Conservation (phyloP, 2,797 vertebrate species). For the Cossypha polioptera region DNA sequence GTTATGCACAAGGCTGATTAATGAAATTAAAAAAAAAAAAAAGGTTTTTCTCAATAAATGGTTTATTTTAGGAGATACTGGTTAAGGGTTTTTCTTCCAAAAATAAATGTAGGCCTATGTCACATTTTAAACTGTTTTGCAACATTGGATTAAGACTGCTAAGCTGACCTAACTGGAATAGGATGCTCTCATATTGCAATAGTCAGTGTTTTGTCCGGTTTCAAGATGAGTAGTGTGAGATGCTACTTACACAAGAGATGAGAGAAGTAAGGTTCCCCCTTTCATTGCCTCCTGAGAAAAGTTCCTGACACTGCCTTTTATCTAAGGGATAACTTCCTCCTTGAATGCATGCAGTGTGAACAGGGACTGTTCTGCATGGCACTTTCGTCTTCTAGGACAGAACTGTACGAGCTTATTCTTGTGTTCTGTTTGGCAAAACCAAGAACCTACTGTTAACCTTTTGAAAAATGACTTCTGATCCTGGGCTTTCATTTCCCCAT, state of each 20-base stretch:
- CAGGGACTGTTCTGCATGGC: background rate
- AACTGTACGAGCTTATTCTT: background rate
- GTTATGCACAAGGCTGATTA: conserved; percentile 76
- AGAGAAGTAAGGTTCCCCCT: background rate
- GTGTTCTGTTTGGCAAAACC: background rate
- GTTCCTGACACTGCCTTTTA: background rate
- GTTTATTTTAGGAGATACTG: conserved; percentile 81
- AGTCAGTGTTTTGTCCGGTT: background rate
- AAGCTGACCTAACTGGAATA: background rate
- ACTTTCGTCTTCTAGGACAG: background rate
- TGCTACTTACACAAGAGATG: background rate
- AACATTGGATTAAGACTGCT: background rate
- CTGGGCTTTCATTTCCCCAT: background rate
- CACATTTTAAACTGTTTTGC: background rate
- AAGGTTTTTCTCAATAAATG: conserved; percentile 82
- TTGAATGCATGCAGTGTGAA: background rate
- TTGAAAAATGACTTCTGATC: background rate
- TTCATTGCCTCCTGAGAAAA: background rate
- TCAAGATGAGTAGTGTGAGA: background rate
- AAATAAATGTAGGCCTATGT: background rate
- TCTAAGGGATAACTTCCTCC: background rate
- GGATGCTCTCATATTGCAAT: background rate
- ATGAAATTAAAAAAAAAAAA: conserved; percentile 61
- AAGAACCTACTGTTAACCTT: background rate
- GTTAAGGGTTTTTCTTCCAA: background rate